These are phyloP conservation scores for Mycteria americana DNA, from an alignment of 2,797 vertebrate genomes.

Conservation along the genomic window DNA sequence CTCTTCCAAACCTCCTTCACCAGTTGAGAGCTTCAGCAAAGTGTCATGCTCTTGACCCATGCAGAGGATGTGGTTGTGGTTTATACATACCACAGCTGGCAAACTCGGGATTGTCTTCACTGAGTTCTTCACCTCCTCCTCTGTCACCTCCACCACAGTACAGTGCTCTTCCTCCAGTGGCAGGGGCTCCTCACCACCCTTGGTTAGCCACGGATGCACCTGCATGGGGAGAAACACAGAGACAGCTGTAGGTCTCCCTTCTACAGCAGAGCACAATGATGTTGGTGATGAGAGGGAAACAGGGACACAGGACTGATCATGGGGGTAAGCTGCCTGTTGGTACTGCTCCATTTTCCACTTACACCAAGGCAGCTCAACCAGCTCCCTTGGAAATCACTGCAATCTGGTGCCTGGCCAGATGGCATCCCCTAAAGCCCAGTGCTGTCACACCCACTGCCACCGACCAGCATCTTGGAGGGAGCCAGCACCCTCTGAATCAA, in stretches of 20 bases:
- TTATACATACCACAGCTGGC: slow-evolving; percentile 89
- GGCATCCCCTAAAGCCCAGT: not conserved
- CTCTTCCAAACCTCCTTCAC: not conserved
- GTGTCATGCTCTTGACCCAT: fast-evolving
- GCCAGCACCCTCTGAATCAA: not conserved
- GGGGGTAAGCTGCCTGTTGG: not conserved
- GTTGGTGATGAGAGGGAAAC: fast-evolving
- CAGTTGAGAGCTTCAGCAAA: not conserved
- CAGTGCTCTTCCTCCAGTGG: slow-evolving; percentile 96
- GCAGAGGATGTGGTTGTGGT: not conserved
- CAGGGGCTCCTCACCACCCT: slow-evolving; percentile 80
- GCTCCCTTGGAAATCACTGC: not conserved
- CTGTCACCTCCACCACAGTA: slow-evolving; percentile 91
- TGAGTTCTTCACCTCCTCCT: slow-evolving; percentile 97
- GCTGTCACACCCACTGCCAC: not conserved
- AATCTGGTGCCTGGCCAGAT: not conserved
- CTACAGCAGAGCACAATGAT: not conserved
- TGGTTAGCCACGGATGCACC: slow-evolving; percentile 91
- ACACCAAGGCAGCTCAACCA: fast-evolving
- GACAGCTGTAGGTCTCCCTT: not conserved
- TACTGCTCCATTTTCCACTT: not conserved
- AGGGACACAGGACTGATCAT: not conserved
- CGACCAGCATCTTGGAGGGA: fast-evolving
- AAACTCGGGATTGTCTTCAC: slow-evolving; percentile 94
- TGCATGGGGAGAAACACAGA: slow-evolving; percentile 36